phyloP scores from a whole-genome alignment of 2,113 vertebrate genomes.

The Odontesthes bonariensis region DNA sequence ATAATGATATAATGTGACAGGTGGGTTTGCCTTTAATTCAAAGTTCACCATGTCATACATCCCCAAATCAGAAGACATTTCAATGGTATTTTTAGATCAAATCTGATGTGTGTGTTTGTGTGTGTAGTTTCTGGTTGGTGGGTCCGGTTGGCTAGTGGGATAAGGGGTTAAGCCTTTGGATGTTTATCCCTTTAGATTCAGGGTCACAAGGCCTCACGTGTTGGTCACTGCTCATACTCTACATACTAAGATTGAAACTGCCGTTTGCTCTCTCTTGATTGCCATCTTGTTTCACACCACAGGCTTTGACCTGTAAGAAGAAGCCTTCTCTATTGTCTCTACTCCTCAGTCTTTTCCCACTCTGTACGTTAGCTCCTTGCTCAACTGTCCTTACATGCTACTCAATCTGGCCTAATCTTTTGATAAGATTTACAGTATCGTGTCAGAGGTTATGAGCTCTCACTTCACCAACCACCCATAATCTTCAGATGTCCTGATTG shows the following conservation, averaged over 20 bases:
- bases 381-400: background rate
- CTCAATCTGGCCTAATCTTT: conserved; percentile 21
- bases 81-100: too few relatives aligned
- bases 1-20: too few relatives aligned
- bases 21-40: too few relatives aligned
- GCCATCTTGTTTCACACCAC: background rate
- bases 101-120: background rate
- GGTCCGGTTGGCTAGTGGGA: conserved; percentile 9
- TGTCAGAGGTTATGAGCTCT: conserved; percentile 1
- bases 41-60: too few relatives aligned
- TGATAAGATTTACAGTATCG: conserved; percentile 19
- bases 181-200: conserved; percentile 29
- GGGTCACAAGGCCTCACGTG: conserved; percentile 26
- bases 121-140: background rate
- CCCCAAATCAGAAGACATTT: too few relatives aligned
- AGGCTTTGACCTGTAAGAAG: background rate
- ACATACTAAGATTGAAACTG: background rate
- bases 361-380: background rate
- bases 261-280: background rate
- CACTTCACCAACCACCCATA: background rate
- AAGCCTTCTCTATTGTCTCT: background rate
- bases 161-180: conserved; percentile 39
- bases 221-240: background rate
- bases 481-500: background rate
- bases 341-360: background rate